Base-by-base conservation (phyloP, 2,888 invertebrate species). In the Hartigia nigra region DNA sequence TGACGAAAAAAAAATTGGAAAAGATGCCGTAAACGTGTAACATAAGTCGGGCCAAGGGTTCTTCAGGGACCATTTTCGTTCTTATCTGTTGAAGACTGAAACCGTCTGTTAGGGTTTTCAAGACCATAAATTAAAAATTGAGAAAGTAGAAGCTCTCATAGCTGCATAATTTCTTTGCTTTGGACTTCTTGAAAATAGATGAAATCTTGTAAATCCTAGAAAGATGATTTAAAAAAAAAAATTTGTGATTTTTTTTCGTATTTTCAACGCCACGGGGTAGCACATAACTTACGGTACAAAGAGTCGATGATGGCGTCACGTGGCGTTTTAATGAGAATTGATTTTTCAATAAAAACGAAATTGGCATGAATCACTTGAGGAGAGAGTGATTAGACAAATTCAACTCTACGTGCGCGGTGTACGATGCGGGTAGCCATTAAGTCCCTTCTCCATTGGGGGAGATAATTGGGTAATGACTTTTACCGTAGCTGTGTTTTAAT, bases 301-400 rank as follows among this genome's bases (percentile, higher is more conserved):
- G 14, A 23, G 55, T 23, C 81, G 83, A 83, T 82, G 84, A 85
- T 78, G 82, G 83, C 82, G 74, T 83, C 83, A 85, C 82, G 82
- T 81, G 77, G 79, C 77, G 76, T 70, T 77, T 78, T 76, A 83
- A 82, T 81, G 79, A 80, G 82, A 85, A 88, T 88, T 86, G 87
- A 88, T 87, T 88, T 88, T 86, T 85, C 82, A 85, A 87, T 86
- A 87, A 85, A 83, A 79, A 78, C 76, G 75, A 80, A 87, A 86
- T 86, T 86, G 83, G 82, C 81, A 84, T 87, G 86, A 88, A 86
- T 87, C 85, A 86, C 83, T 84, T 79, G 74, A 69, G 12, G 74
- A 34, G 31, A 75, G 74, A 70, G 72, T 78, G 72, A 72, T 72
- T 72, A 74, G 77, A 55, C 76, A 34, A 37, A 36, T 37, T 35